A percentile compares a stretch with the other conserved stretches of the same genome.
phyloP scores from a whole-genome alignment of 92 coral and sea anemone species.

The Paramuricea clavata region DNA sequence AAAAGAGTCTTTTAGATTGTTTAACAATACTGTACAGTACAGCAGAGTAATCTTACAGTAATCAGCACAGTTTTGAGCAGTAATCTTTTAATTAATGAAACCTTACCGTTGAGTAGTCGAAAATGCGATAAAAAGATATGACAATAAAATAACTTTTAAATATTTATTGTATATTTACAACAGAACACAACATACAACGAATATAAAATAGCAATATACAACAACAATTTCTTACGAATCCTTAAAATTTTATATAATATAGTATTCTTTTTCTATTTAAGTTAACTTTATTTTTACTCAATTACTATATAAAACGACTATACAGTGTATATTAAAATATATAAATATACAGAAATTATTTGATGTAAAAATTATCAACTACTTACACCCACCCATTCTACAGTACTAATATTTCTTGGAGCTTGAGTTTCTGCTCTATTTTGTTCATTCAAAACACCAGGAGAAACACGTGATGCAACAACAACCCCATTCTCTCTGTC shows the following conservation, averaged over 20 bases:
- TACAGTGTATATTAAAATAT: constrained; percentile 28
- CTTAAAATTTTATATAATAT: constrained; percentile 37
- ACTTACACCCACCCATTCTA: constrained; percentile 55
- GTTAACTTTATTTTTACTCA: constrained; percentile 26
- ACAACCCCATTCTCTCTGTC: constrained; percentile 68
- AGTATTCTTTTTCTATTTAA: constrained; percentile 13
- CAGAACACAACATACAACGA: background rate
- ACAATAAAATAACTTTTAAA: background rate
- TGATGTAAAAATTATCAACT: constrained; percentile 10
- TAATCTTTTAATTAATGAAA: too few relatives aligned
- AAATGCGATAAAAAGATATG: background rate
- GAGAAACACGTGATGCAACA: constrained; percentile 31
- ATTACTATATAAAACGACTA: constrained; percentile 17
- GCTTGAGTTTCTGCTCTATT: constrained; percentile 3
- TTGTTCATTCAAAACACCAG: constrained; percentile 15
- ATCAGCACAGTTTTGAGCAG: too few relatives aligned
- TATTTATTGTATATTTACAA: constrained; percentile 12
- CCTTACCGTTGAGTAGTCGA: too few relatives aligned
- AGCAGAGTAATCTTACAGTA: too few relatives aligned
- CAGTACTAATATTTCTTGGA: constrained; percentile 25
- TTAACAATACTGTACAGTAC: too few relatives aligned
- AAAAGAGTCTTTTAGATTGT: too few relatives aligned
- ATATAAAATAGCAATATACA: constrained; percentile 18
- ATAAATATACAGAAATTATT: constrained; percentile 43
- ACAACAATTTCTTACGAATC: background rate